Evolutionary conservation across 2,797 vertebrate genomes (phyloP).

Genomic region (Melanotaenia nigrans): DNA sequence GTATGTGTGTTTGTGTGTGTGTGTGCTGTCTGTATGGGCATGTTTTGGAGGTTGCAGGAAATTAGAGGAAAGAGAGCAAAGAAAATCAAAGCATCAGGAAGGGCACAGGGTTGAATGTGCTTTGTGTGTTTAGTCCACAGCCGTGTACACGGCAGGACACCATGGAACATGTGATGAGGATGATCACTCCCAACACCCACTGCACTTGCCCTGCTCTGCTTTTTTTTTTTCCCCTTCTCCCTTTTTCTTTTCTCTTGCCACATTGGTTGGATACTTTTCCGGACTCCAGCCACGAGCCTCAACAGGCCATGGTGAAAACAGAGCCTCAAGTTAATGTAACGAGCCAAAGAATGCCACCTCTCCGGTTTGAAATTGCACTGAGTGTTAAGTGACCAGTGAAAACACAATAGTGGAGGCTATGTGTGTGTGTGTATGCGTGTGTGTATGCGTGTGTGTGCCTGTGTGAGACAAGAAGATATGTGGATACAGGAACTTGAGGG

Average conservation of each 20-base stretch:
- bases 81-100: conserved; percentile 69
- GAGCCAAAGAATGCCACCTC: conserved; percentile 66
- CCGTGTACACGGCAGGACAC: conserved; percentile 69
- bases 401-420: conserved; percentile 24
- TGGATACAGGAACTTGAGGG: background rate
- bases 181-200: conserved; percentile 61
- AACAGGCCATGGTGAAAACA: conserved; percentile 59
- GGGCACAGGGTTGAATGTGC: conserved; percentile 62
- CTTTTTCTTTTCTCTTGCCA: conserved; percentile 27
- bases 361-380: conserved; percentile 46
- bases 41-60: conserved; percentile 29
- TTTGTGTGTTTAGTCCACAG: conserved; percentile 63
- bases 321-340: conserved; percentile 59
- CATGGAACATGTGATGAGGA: conserved; percentile 73
- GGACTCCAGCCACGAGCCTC: conserved; percentile 67
- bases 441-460: background rate
- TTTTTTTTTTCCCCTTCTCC: conserved; percentile 4
- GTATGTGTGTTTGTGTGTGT: conserved; percentile 17
- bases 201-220: conserved; percentile 19
- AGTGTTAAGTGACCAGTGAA: conserved; percentile 57
- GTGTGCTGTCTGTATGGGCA: conserved; percentile 30
- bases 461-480: background rate
- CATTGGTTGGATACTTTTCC: conserved; percentile 51
- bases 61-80: conserved; percentile 32
- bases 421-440: conserved; percentile 9